These are phyloP conservation scores for Xylota segnis DNA, from an alignment of 2,888 invertebrate genomes.

Conservation along the genomic window DNA sequence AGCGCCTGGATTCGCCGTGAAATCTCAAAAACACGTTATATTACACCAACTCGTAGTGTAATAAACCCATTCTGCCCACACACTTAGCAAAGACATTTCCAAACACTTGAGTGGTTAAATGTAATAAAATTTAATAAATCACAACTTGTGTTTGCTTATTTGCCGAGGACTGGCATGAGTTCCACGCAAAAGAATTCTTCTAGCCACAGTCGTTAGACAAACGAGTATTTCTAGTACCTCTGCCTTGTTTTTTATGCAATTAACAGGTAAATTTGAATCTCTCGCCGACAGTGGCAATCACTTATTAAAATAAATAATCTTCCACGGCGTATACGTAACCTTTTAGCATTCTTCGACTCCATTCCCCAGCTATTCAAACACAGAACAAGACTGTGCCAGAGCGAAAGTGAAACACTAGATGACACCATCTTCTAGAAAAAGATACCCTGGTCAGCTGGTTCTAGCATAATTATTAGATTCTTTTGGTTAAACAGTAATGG, in stretches of 20 bases:
- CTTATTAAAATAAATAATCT: not conserved
- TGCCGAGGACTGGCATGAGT: not conserved
- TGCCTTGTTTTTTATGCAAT: not conserved
- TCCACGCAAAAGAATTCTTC: not conserved
- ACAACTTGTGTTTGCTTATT: not conserved
- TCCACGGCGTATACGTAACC: conserved; percentile 54
- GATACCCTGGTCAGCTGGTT: not conserved
- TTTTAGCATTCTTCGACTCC: conserved; percentile 7
- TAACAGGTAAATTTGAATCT: not conserved
- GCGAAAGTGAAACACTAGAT: not conserved
- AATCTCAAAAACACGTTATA: not conserved
- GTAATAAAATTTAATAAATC: conserved; percentile 3
- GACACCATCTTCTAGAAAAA: not conserved
- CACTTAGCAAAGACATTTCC: not conserved
- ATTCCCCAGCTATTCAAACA: not conserved
- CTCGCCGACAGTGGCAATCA: not conserved
- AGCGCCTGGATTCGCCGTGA: not conserved
- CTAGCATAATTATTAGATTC: not conserved
- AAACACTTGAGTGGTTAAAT: not conserved
- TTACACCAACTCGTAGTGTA: not conserved
- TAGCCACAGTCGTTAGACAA: not conserved
- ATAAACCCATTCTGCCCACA: not conserved
- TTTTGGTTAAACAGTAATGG: conserved; percentile 19
- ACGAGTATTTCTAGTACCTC: not conserved
- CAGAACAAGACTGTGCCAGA: not conserved